phyloP scores from a whole-genome alignment of 2,797 vertebrate species.

The Lacerta bilineata region DNA sequence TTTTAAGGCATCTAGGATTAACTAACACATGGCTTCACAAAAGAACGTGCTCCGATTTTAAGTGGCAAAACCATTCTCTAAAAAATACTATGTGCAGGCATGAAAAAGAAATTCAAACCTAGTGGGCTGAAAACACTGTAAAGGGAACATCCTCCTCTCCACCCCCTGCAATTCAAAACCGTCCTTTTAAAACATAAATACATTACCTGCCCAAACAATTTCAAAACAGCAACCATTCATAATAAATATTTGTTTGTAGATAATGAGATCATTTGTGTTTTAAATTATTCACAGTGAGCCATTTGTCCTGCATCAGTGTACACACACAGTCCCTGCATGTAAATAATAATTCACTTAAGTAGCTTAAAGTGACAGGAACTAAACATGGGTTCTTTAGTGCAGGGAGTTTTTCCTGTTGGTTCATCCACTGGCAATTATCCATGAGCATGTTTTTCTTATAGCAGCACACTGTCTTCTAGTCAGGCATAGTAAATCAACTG shows the following conservation, averaged over 20 bases:
- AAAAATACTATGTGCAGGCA: slow-evolving; percentile 14
- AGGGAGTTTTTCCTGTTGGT: neutral
- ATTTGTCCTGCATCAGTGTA: neutral
- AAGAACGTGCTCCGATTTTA: slow-evolving; percentile 43
- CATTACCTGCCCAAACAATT: neutral
- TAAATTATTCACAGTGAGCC: slow-evolving; percentile 17
- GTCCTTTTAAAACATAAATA: neutral
- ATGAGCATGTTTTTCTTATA: neutral
- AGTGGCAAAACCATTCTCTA: slow-evolving; percentile 42
- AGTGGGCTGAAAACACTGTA: slow-evolving; percentile 27
- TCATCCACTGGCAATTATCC: neutral
- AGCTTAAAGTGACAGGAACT: neutral
- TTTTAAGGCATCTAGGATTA: slow-evolving; percentile 18
- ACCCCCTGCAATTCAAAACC: neutral
- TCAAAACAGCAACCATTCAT: neutral
- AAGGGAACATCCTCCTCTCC: neutral
- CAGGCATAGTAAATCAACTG: neutral
- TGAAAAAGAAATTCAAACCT: slow-evolving; percentile 18
- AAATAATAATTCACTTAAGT: neutral
- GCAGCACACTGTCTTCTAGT: neutral
- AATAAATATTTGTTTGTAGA: slow-evolving; percentile 20
- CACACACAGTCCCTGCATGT: neutral
- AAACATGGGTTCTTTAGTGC: neutral
- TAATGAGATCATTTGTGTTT: slow-evolving; percentile 25
- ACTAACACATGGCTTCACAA: slow-evolving; percentile 36